Percentiles rank a stretch among this genome's conserved stretches.
These are phyloP conservation scores for Daboia siamensis DNA, from an alignment of 2,113 vertebrate species.

Conservation along the genomic window DNA sequence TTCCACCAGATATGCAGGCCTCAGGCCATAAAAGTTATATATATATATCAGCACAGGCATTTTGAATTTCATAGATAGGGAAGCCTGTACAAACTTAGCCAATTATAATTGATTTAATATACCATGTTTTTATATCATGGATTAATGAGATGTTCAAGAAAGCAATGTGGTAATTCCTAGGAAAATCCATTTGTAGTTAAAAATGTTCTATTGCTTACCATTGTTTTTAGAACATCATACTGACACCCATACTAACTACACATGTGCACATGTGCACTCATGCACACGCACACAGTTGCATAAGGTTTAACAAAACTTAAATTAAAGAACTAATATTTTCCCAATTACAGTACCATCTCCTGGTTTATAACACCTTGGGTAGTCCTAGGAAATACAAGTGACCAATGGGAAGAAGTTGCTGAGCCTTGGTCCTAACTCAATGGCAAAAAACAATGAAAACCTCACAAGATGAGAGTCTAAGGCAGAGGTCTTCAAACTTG, in stretches of 20 bases:
- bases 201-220: background rate
- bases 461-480: background rate
- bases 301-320: background rate
- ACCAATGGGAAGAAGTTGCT: background rate
- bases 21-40: background rate
- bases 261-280: no score
- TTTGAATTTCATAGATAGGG: background rate
- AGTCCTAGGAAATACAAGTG: background rate
- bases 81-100: background rate
- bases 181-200: background rate
- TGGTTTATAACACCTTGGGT: background rate
- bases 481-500: no score
- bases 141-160: background rate
- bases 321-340: background rate
- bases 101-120: background rate
- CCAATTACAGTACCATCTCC: background rate
- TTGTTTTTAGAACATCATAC: background rate
- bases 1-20: background rate
- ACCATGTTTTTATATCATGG: background rate
- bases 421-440: background rate
- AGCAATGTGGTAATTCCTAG: background rate
- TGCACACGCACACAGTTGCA: no score
- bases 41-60: background rate
- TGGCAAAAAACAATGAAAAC: background rate
- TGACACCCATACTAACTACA: background rate